Evolutionary conservation across 2,888 invertebrate species (phyloP).

Genomic region (Epicampocera succincta): DNA sequence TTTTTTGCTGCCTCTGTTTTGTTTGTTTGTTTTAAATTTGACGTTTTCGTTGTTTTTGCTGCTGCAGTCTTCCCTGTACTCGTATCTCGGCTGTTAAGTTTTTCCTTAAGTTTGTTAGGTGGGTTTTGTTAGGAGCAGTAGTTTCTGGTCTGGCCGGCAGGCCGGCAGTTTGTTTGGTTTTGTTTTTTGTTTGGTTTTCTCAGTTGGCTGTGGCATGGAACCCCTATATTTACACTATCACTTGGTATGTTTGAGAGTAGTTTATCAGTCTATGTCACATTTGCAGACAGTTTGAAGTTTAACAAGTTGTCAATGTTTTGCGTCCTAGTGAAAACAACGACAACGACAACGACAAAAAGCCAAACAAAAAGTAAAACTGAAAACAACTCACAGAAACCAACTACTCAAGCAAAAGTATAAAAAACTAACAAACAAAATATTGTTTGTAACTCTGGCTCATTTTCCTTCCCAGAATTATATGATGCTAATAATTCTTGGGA

Average conservation of each 20-base stretch:
- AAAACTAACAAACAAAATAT: conserved; percentile 13
- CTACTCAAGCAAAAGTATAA: conserved; percentile 6
- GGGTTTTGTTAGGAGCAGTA: conserved; percentile 61
- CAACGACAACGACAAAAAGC: conserved; percentile 4
- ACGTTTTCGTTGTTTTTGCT: conserved; percentile 34
- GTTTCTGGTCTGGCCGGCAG: conserved; percentile 22
- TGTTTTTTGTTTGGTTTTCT: conserved; percentile 18
- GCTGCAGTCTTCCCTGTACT: conserved; percentile 42
- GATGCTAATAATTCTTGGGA: conserved; percentile 60
- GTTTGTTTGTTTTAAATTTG: conserved; percentile 41
- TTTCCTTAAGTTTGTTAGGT: conserved; percentile 46
- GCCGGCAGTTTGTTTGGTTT: neutral
- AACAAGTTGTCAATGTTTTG: conserved; percentile 75
- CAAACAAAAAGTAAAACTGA: conserved; percentile 40
- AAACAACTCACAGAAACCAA: conserved; percentile 41
- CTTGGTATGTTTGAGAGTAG: conserved; percentile 70
- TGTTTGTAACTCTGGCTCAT: conserved; percentile 28
- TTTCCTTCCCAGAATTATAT: conserved; percentile 39
- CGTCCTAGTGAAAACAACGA: conserved; percentile 58
- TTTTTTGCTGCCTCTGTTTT: conserved; percentile 37
- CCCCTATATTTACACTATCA: conserved; percentile 63
- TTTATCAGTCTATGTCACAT: conserved; percentile 78
- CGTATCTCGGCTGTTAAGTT: conserved; percentile 47
- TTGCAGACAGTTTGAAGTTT: conserved; percentile 78
- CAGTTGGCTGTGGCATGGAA: conserved; percentile 49